These are phyloP conservation scores for Mamestra brassicae DNA, from an alignment of 2,888 invertebrate genomes.

Conservation along the genomic window DNA sequence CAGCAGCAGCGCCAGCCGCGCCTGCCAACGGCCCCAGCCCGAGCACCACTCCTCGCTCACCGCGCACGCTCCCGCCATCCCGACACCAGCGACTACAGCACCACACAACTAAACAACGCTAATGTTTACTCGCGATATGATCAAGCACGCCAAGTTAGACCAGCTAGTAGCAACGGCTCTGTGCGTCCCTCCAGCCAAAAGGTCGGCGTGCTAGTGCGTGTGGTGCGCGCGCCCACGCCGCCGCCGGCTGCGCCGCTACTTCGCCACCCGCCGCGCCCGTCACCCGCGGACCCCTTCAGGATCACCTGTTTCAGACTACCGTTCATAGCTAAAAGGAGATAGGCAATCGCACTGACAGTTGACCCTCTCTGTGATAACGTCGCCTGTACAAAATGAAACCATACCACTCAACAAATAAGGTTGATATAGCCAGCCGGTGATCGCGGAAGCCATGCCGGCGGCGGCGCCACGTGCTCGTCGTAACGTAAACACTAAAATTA, in stretches of 20 bases:
- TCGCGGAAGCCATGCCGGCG: conserved; percentile 43
- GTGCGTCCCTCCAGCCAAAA: conserved; percentile 64
- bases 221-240: conserved; percentile 37
- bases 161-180: conserved; percentile 13
- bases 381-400: conserved; percentile 17
- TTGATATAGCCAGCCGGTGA: conserved; percentile 14
- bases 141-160: conserved; percentile 12
- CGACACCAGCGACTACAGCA: neutral
- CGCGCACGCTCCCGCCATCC: conserved; percentile 60
- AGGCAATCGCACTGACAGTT: conserved; percentile 51
- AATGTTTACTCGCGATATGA: conserved; percentile 21
- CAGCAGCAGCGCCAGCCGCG: conserved; percentile 84
- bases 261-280: conserved; percentile 34
- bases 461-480: conserved; percentile 69
- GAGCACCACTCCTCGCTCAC: conserved; percentile 78
- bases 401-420: conserved; percentile 1
- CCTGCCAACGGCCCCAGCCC: conserved; percentile 86
- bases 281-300: conserved; percentile 64
- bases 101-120: neutral
- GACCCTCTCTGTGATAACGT: conserved; percentile 51
- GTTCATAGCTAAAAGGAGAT: conserved; percentile 60
- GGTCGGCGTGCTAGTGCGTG: conserved; percentile 58
- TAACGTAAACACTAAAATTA: conserved; percentile 64
- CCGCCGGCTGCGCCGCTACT: conserved; percentile 18
- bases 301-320: conserved; percentile 62